Conservation (phyloP, 1,140 invertebrate genomes). For the Temnothorax nylanderi region DNA sequence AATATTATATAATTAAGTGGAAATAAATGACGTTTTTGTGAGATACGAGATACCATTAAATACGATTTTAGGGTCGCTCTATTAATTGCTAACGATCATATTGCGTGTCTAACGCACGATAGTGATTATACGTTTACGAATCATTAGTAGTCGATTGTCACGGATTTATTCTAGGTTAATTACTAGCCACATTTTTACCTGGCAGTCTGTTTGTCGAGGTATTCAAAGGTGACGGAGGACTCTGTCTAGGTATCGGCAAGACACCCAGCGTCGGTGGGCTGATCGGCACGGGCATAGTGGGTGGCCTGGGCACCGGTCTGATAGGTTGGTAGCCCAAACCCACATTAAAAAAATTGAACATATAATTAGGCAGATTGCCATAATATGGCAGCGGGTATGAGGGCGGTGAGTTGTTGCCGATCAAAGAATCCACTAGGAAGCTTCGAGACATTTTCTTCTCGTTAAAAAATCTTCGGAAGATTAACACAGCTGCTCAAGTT, state of each 20-base stretch:
- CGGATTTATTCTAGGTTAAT: background rate
- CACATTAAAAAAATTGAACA: conserved; percentile 83
- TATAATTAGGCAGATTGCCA: conserved; percentile 81
- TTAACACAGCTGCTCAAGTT: conserved; percentile 29
- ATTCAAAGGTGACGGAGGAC: conserved; percentile 82
- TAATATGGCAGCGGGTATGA: conserved; percentile 82
- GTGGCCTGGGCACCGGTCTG: conserved; percentile 80
- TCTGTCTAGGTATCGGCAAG: conserved; percentile 74
- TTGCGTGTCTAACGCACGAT: background rate
- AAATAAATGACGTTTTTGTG: background rate
- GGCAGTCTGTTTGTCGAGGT: conserved; percentile 75
- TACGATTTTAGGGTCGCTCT: background rate
- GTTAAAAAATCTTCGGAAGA: background rate
- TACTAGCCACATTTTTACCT: conserved; percentile 67
- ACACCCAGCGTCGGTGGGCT: conserved; percentile 72
- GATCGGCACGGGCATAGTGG: conserved; percentile 72
- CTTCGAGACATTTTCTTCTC: conserved; percentile 89
- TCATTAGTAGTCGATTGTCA: background rate
- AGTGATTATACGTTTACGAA: background rate
- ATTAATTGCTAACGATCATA: background rate
- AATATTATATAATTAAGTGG: background rate
- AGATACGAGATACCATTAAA: background rate
- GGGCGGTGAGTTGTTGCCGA: conserved; percentile 87
- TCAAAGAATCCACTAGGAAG: conserved; percentile 91
- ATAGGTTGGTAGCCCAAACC: conserved; percentile 82